Evolutionary conservation across 1,140 invertebrate species (phyloP), one percentile per base, ranked within the genome.

Genomic region (Drosophila nigromelanica): DNA sequence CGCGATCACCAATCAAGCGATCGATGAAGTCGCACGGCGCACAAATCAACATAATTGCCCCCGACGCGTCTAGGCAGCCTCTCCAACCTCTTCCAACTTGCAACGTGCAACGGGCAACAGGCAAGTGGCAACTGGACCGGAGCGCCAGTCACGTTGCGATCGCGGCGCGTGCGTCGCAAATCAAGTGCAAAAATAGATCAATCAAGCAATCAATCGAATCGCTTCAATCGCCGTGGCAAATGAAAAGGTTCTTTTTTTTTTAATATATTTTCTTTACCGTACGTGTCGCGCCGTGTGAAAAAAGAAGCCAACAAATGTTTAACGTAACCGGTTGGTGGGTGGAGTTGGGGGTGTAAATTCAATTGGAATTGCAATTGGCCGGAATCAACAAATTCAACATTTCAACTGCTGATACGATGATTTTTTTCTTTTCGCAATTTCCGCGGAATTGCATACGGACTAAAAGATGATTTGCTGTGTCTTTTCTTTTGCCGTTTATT

Each of bases 111-210:
- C 33, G 6, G 8, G 30, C 40, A 45, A 14, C 21, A 3, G 8
- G 45, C 48, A 51, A 51, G 27, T 27, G 30, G 50, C 30, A 30
- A 45, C n/a, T 67, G 70, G 33, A 37, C n/a, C 71, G 66, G 51
- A 86, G 82, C 82, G 82, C 82, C 82, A 87, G 82, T 86, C 82
- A 87, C 83, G 82, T 87, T 77, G 79, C 69, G 68, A 64, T 11
- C 27, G 55, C 70, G 83, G 85, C 83, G 83, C 83, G 83, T 89
- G 83, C 83, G 83, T 89, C 79, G 83, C 83, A 89, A 89, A 89
- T 89, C 83, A 89, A 89, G 83, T 89, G 83, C 83, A 89, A 89
- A 89, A 89, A 89, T 89, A 89, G 83, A 89, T 89, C 83, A 89
- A 89, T 89, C 83, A 89, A 89, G 83, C 80, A 83, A 89, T 83